phyloP scores from a whole-genome alignment of 2,888 invertebrate species.

The Noctua pronuba region DNA sequence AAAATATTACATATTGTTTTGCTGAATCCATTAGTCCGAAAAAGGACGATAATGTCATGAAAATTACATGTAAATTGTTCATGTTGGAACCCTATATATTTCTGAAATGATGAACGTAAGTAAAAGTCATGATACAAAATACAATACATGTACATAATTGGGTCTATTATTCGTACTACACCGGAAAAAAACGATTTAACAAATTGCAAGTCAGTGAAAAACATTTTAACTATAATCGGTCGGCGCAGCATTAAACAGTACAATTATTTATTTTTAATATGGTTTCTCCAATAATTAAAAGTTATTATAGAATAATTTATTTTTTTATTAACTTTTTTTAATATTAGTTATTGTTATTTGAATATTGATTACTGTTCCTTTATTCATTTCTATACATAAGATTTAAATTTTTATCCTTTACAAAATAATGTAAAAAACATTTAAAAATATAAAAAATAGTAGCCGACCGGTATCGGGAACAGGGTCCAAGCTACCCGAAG shows the following conservation, averaged over 20 bases:
- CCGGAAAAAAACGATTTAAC: background rate
- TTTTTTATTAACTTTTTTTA: too few species aligned
- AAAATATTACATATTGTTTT: slow-evolving; percentile 23
- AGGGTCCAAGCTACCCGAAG: too few species aligned
- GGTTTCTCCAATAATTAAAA: too few species aligned
- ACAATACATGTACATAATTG: background rate
- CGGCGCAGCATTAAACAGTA: background rate
- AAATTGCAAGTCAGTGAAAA: background rate
- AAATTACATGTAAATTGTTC: background rate
- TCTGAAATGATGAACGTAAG: background rate
- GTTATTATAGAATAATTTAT: too few species aligned
- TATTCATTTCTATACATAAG: too few species aligned
- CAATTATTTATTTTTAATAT: background rate
- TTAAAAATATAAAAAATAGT: too few species aligned
- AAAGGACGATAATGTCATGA: background rate
- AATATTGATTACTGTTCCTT: too few species aligned
- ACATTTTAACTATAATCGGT: too few species aligned
- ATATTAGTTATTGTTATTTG: too few species aligned
- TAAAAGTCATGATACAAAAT: background rate
- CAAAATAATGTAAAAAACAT: too few species aligned
- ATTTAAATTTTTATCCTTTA: too few species aligned
- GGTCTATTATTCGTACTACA: background rate
- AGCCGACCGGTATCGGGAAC: too few species aligned
- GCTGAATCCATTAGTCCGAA: slow-evolving; percentile 3
- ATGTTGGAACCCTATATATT: slow-evolving; percentile 5